These are phyloP conservation scores for Melieria omissa DNA, from an alignment of 2,888 invertebrate species.

Conservation along the genomic window DNA sequence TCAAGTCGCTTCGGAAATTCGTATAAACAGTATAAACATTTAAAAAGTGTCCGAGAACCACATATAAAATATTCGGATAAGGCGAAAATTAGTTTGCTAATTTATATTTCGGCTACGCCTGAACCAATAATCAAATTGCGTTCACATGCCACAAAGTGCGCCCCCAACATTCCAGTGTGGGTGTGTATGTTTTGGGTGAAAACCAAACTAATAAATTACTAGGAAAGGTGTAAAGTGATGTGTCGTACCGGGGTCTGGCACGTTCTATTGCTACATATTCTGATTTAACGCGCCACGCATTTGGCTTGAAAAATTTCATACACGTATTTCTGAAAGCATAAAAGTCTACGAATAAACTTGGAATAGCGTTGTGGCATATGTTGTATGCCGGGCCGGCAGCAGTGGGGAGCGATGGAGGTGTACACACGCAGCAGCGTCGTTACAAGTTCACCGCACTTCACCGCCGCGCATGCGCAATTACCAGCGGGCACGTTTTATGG, in stretches of 20 bases:
- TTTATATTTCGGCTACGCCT: background rate
- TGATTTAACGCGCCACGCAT: background rate
- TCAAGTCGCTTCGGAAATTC: too few relatives aligned
- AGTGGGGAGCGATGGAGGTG: background rate
- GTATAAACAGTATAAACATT: too few relatives aligned
- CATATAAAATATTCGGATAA: background rate
- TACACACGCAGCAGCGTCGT: background rate
- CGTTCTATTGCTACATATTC: background rate
- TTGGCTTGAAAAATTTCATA: slow-evolving; percentile 42
- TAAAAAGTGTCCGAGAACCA: background rate
- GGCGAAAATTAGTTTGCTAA: background rate
- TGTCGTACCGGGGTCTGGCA: background rate
- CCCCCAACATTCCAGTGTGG: background rate
- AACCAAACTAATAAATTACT: background rate
- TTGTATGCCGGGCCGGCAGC: too few relatives aligned
- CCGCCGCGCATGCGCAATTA: slow-evolving; percentile 2
- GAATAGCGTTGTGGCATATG: slow-evolving; percentile 28
- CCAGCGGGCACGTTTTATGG: background rate
- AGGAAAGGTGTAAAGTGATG: background rate
- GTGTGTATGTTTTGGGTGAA: background rate
- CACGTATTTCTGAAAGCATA: slow-evolving; percentile 59
- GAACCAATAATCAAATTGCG: slow-evolving; percentile 25
- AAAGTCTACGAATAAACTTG: slow-evolving; percentile 52
- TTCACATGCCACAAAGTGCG: slow-evolving; percentile 23
- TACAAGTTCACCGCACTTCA: background rate